A percentile compares a stretch with the other conserved stretches of the same genome.
These are phyloP conservation scores for Lophius piscatorius DNA, from an alignment of 2,113 vertebrate genomes.

Conservation along the genomic window DNA sequence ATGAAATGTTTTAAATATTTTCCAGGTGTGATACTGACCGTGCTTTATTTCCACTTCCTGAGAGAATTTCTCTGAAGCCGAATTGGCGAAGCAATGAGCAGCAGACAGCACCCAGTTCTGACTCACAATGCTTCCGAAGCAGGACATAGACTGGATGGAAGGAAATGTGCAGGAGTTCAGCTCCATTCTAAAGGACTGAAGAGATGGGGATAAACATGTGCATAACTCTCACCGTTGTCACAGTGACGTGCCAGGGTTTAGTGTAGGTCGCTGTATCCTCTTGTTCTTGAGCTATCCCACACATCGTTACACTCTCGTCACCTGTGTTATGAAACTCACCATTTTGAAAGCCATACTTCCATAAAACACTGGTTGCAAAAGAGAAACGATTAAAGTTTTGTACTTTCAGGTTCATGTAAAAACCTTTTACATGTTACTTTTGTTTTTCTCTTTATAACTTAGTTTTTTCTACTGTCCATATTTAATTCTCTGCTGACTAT, in stretches of 20 bases:
- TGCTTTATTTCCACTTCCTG: constrained; percentile 7
- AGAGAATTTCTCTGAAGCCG: background rate
- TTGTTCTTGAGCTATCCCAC: constrained; percentile 82
- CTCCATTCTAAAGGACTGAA: background rate
- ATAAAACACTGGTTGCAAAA: background rate
- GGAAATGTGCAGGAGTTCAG: background rate
- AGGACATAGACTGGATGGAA: constrained; percentile 50
- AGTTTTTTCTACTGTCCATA: no score
- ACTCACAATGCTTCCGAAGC: constrained; percentile 84
- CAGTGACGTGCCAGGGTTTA: constrained; percentile 81
- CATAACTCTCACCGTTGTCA: constrained; percentile 66
- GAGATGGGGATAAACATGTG: background rate
- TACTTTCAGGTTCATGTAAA: no score
- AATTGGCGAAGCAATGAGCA: constrained; percentile 84
- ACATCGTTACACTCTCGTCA: constrained; percentile 80
- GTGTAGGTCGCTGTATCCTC: background rate
- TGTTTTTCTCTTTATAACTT: no score
- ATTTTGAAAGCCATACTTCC: background rate
- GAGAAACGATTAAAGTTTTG: no score
- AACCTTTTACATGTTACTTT: no score
- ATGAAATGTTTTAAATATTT: background rate
- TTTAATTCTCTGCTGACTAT: background rate
- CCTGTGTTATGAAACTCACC: constrained; percentile 40
- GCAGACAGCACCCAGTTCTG: constrained; percentile 85
- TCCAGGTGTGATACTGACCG: constrained; percentile 53